These are phyloP conservation scores for Podocnemis expansa DNA, from an alignment of 2,113 vertebrate species.

Conservation along the genomic window DNA sequence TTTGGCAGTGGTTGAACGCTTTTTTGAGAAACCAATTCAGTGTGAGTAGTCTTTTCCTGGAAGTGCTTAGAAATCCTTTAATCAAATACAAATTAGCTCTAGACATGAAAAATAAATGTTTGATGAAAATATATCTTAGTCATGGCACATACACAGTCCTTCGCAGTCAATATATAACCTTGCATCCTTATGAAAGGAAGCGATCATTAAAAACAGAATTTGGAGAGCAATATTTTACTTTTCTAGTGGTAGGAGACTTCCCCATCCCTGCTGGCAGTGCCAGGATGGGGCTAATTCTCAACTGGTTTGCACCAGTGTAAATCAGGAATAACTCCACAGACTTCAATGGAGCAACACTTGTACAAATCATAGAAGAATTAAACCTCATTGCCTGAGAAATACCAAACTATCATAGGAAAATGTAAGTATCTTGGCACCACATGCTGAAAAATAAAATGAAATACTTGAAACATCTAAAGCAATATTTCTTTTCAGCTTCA, in stretches of 20 bases:
- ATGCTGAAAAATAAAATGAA: conserved; percentile 33
- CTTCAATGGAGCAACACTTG: conserved; percentile 25
- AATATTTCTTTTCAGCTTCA: conserved; percentile 68
- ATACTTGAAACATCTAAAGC: conserved; percentile 58
- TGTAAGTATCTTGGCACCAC: conserved; percentile 39
- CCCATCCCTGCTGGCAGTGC: conserved; percentile 18
- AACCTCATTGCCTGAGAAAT: conserved; percentile 23
- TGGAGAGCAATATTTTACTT: conserved; percentile 71
- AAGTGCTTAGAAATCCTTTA: conserved; percentile 70
- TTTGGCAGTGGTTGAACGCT: conserved; percentile 35
- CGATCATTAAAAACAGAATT: conserved; percentile 74
- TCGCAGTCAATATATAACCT: conserved; percentile 72
- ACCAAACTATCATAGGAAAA: conserved; percentile 47
- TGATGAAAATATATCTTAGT: conserved; percentile 65
- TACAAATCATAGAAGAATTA: conserved; percentile 48
- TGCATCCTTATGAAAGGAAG: conserved; percentile 75
- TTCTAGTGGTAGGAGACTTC: conserved; percentile 45
- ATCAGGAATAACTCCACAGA: conserved; percentile 53
- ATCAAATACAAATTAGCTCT: conserved; percentile 79
- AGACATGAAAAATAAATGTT: conserved; percentile 68
- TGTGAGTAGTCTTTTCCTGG: conserved; percentile 69
- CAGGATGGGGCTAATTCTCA: conserved; percentile 48
- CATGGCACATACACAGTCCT: conserved; percentile 64
- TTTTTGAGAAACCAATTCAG: conserved; percentile 64
- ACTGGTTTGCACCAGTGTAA: conserved; percentile 50